Evolutionary conservation across 2,888 invertebrate genomes (phyloP).

Genomic region (Hymenopus coronatus): DNA sequence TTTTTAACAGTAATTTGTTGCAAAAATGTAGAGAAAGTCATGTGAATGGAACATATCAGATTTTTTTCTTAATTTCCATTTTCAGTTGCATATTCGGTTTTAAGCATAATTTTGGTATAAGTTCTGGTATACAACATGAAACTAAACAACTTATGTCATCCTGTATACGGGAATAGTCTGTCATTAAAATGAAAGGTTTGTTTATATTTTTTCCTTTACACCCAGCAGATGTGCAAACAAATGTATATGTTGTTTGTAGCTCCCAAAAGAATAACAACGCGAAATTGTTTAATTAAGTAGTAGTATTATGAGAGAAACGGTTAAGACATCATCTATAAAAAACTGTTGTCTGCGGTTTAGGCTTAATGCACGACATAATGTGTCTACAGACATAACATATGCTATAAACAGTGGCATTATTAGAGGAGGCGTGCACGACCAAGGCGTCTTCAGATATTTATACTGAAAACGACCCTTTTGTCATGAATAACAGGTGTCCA

Average conservation of each 20-base stretch:
- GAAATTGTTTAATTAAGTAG: neutral
- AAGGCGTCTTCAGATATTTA: neutral
- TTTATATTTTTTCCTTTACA: neutral
- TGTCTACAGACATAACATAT: neutral
- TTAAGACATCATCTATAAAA: neutral
- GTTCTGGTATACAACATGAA: too few species aligned
- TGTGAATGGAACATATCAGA: too few species aligned
- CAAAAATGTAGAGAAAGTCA: too few species aligned
- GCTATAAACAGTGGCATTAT: too few species aligned
- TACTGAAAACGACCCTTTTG: neutral
- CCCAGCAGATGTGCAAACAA: neutral
- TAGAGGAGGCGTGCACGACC: neutral
- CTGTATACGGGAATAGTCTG: too few species aligned
- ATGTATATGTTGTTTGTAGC: neutral
- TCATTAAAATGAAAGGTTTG: too few species aligned
- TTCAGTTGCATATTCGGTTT: too few species aligned
- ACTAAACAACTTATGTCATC: too few species aligned
- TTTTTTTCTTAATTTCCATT: too few species aligned
- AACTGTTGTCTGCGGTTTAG: neutral
- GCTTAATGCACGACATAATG: neutral
- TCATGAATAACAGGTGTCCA: neutral
- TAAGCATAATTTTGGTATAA: too few species aligned
- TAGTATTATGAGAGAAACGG: neutral
- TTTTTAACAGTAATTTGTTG: too few species aligned
- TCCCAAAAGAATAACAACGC: neutral